phyloP scores from a whole-genome alignment of 2,113 vertebrate genomes.

The Pseudorhombus dupliciocellatus region DNA sequence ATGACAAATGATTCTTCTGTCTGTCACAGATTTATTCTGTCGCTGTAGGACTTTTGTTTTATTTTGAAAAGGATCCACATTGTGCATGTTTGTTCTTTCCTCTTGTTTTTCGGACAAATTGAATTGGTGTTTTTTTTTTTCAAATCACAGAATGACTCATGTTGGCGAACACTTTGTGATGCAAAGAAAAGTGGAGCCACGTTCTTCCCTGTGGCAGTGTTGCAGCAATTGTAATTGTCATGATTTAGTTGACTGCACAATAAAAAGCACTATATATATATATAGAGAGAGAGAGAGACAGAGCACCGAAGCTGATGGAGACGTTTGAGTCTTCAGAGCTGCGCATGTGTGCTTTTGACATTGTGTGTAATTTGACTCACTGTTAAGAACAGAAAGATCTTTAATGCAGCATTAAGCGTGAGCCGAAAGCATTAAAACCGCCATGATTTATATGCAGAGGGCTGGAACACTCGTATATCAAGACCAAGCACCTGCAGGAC shows the following conservation, averaged over 20 bases:
- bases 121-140: too few species aligned
- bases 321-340: too few species aligned
- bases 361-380: conserved; percentile 6
- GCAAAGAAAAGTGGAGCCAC: too few species aligned
- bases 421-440: conserved; percentile 6
- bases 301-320: too few species aligned
- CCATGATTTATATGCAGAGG: background rate
- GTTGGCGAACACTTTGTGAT: too few species aligned
- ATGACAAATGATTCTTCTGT: background rate
- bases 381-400: conserved; percentile 4
- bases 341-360: conserved; percentile 2
- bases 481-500: conserved; percentile 7
- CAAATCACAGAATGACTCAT: too few species aligned
- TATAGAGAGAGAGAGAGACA: too few species aligned
- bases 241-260: too few species aligned
- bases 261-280: too few species aligned
- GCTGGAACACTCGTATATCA: background rate
- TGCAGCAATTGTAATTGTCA: too few species aligned
- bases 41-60: background rate
- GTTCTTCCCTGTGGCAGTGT: too few species aligned
- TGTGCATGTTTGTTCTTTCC: background rate
- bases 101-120: background rate
- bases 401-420: conserved; percentile 20
- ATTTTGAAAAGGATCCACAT: background rate
- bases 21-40: background rate